Evolutionary conservation across 2,113 vertebrate genomes (phyloP), one percentile per base, ranked within the genome.

Genomic region (Bos taurus): DNA sequence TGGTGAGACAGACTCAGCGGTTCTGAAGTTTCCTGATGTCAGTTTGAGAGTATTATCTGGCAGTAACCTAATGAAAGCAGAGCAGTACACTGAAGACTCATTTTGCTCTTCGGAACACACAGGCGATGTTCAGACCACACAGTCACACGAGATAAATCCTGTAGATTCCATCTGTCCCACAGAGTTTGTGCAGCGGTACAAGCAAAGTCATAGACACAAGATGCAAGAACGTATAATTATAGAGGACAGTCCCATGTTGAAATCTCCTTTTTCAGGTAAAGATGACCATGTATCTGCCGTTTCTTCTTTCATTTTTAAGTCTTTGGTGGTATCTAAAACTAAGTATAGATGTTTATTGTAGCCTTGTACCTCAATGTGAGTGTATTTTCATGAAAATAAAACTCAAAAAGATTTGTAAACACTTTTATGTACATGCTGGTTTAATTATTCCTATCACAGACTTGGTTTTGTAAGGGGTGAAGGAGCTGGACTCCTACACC

Each of bases 231-330:
- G 80, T 77, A 48, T 30, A 0, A 12, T 85, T 54, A 86, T 96
- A 93, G 99, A 99, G 57, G 99, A 99, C 57, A 99, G 91, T 93
- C 97, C 98, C 71, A 71, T 96, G 28, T 96, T 98, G 81, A 99
- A 96, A 97, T 98, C 98, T 96, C 82, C 90, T 96, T 98, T 98
- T 87, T 93, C 99, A 99, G 99, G 99, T 99, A 99, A 98, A 86
- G 98, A 77, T 67, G 9, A 28, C 8, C 62, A 43, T 94, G 26
- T 71, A 12, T 19, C 0, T 50, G 3, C 48, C 16, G 28, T 59
- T 64, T 40, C 48, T 91, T 94, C 23, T 71, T 50, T 23, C 23
- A 56, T 81, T 95, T 90, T 88, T 3, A 86, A 7, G 83, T 96
- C 48, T 97, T 95, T 85, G 78, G 48, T 6, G 64, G 48, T 78